phyloP scores from a whole-genome alignment of 2,113 vertebrate species.

The Oryzias woworae region DNA sequence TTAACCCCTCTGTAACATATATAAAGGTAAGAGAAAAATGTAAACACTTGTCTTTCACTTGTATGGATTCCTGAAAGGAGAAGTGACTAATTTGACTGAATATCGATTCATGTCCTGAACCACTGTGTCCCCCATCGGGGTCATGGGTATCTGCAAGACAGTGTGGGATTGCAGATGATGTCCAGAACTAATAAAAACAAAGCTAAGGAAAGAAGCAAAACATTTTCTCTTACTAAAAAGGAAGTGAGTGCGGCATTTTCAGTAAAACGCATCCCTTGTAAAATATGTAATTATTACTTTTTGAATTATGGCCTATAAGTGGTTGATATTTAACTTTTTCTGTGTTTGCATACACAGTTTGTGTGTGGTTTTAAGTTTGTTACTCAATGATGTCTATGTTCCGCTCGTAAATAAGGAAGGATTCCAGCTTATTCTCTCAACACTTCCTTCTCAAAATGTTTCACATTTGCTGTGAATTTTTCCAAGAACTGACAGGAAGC shows the following conservation, averaged over 20 bases:
- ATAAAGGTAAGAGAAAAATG: too few relatives aligned
- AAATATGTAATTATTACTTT: background rate
- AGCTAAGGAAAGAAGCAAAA: background rate
- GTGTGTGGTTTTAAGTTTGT: too few relatives aligned
- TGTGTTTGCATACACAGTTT: background rate
- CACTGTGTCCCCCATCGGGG: too few relatives aligned
- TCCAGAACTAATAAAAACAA: background rate
- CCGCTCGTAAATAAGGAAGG: background rate
- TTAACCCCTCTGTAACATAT: too few relatives aligned
- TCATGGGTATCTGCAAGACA: too few relatives aligned
- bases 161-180: too few relatives aligned
- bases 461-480: background rate
- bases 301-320: background rate
- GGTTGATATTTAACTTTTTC: background rate
- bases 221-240: background rate
- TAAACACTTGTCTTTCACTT: too few relatives aligned
- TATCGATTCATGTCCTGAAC: too few relatives aligned
- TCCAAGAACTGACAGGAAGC: background rate
- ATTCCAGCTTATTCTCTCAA: constrained; percentile 1
- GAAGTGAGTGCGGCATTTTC: constrained; percentile 7
- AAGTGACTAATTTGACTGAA: too few relatives aligned
- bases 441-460: constrained; percentile 19
- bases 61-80: too few relatives aligned
- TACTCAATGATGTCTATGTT: background rate
- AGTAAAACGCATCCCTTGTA: background rate